Evolutionary conservation across 2,888 invertebrate genomes (phyloP), one percentile per base, ranked within the genome.

Genomic region (Phyllotreta striolata): DNA sequence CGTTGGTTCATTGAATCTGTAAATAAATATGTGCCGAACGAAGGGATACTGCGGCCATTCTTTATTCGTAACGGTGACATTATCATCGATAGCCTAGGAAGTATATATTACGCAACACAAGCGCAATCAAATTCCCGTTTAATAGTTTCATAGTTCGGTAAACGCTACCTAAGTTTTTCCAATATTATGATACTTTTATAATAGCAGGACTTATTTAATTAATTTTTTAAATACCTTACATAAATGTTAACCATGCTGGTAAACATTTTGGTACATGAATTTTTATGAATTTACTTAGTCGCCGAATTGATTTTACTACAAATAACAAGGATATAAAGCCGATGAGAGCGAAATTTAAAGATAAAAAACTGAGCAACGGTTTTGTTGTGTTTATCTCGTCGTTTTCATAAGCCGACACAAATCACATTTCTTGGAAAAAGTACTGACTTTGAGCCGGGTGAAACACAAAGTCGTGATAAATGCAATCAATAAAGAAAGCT

Each of bases 61-160:
- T 55, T 60, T 55, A 44, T 51, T 38, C n/a, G 39, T 12, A 35
- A 38, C 52, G n/a, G 34, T 63, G 63, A 54, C 55, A 55, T 64
- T 60, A 60, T 64, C 55, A 43, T 47, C 55, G 59, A 59, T 47
- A 49, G 2, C 24, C 24, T 24, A 24, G 24, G 12, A 12, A 41
- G 46, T 46, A n/a, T 46, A 24, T 14, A 46, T 46, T 24, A 24
- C 24, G 24, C 24, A 24, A 24, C 24, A 24, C 24, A 24, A 24
- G 24, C 24, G 24, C 24, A 24, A 24, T 24, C 24, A 24, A 24
- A 24, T 24, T 24, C 24, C 24, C 24, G n/a, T 24, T 24, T 24
- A 24, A 24, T 24, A 24, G 24, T 24, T 24, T 24, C 24, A 24
- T 24, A 24, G 24, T 24, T 24, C 24, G 24, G 24, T 24, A 24